These are phyloP conservation scores for Rhagonycha lutea DNA, from an alignment of 2,888 invertebrate genomes.

Conservation along the genomic window DNA sequence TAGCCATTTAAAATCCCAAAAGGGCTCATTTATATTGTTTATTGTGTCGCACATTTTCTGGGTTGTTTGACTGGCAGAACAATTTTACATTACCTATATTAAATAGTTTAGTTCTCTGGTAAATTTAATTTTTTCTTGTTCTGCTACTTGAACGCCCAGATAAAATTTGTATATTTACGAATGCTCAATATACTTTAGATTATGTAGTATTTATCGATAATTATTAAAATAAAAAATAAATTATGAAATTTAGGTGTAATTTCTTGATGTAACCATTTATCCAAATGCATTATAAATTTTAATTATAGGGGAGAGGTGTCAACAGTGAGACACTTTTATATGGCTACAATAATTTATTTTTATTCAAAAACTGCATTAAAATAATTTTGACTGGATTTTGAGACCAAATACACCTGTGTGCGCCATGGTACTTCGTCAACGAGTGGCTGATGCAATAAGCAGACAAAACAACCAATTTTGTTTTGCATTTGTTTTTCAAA, in stretches of 20 bases:
- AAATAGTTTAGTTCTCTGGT: conserved; percentile 31
- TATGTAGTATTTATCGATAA: conserved; percentile 56
- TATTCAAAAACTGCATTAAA: too few relatives aligned
- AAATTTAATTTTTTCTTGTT: conserved; percentile 30
- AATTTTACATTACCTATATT: conserved; percentile 30
- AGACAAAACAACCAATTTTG: too few relatives aligned
- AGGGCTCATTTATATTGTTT: conserved; percentile 44
- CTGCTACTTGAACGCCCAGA: conserved; percentile 59
- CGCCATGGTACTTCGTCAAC: too few relatives aligned
- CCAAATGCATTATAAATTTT: too few relatives aligned
- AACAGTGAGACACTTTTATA: too few relatives aligned
- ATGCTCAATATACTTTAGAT: conserved; percentile 57
- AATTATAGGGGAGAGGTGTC: too few relatives aligned
- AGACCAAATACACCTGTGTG: too few relatives aligned
- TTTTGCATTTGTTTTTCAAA: too few relatives aligned
- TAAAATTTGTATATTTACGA: conserved; percentile 55
- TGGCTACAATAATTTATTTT: too few relatives aligned
- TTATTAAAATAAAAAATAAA: conserved; percentile 42
- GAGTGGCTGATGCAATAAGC: too few relatives aligned
- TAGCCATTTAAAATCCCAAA: conserved; percentile 50
- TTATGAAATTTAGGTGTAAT: not conserved
- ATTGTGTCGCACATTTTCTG: conserved; percentile 54
- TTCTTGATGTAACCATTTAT: not conserved
- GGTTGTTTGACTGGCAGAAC: conserved; percentile 57
- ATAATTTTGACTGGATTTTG: too few relatives aligned